phyloP scores from a whole-genome alignment of 1,140 invertebrate genomes.

The Drosophila orosa region DNA sequence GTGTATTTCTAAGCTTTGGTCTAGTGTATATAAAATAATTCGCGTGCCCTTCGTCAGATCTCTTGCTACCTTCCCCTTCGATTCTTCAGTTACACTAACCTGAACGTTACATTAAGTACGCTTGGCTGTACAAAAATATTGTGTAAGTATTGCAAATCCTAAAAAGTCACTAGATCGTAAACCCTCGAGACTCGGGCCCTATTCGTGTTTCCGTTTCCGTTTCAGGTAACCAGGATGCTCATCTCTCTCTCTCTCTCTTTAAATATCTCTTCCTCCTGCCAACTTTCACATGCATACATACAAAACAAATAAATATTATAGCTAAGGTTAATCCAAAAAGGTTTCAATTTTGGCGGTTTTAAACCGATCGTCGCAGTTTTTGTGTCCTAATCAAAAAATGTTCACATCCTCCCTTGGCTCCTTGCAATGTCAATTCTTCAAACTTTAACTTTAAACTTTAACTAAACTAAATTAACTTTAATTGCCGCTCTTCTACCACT shows the following conservation, averaged over 20 bases:
- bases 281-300: slow-evolving; percentile 62
- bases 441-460: slow-evolving; percentile 51
- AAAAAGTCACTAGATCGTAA: slow-evolving; percentile 30
- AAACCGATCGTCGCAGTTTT: slow-evolving; percentile 70
- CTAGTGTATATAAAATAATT: slow-evolving; percentile 71
- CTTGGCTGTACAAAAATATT: slow-evolving; percentile 40
- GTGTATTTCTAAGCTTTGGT: slow-evolving; percentile 78
- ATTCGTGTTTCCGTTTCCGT: slow-evolving; percentile 21
- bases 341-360: slow-evolving; percentile 62
- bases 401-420: slow-evolving; percentile 8
- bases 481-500: slow-evolving; percentile 6
- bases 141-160: slow-evolving; percentile 43
- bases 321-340: slow-evolving; percentile 55
- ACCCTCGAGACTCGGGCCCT: neutral
- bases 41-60: slow-evolving; percentile 52
- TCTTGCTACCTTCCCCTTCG: slow-evolving; percentile 1
- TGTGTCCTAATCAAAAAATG: slow-evolving; percentile 31
- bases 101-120: slow-evolving; percentile 32
- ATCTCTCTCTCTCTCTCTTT: neutral
- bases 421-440: slow-evolving; percentile 17
- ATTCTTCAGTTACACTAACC: slow-evolving; percentile 21
- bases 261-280: slow-evolving; percentile 34
- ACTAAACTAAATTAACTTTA: slow-evolving; percentile 25
- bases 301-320: slow-evolving; percentile 80
- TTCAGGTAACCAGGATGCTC: slow-evolving; percentile 46